These are phyloP conservation scores for Masticophis lateralis DNA, from an alignment of 2,797 vertebrate genomes.

Conservation along the genomic window DNA sequence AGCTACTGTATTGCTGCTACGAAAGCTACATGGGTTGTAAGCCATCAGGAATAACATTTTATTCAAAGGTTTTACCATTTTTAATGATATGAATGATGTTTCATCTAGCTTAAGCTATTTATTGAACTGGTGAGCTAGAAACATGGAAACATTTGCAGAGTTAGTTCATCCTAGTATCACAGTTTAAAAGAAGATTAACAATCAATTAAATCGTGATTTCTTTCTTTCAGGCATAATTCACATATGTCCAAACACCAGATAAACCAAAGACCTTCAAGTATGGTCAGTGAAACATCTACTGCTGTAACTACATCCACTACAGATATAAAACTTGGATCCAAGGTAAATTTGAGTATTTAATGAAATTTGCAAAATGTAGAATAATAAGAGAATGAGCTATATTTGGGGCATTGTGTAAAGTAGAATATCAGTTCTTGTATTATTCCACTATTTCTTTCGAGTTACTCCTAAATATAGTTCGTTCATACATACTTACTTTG, in stretches of 20 bases:
- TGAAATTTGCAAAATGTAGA: background rate
- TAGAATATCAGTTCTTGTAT: background rate
- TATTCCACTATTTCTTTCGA: background rate
- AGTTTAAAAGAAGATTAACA: background rate
- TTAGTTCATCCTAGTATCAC: background rate
- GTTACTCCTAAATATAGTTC: background rate
- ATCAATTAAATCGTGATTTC: slow-evolving; percentile 26
- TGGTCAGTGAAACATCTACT: slow-evolving; percentile 89
- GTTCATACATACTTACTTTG: background rate
- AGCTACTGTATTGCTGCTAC: background rate
- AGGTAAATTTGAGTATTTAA: slow-evolving; percentile 75
- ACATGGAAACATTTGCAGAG: background rate
- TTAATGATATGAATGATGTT: background rate
- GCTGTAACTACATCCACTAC: slow-evolving; percentile 80
- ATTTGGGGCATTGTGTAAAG: background rate
- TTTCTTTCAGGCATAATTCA: slow-evolving; percentile 77
- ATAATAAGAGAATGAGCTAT: background rate
- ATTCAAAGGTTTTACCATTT: background rate
- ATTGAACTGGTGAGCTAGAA: background rate
- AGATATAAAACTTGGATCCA: slow-evolving; percentile 79
- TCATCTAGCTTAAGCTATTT: background rate
- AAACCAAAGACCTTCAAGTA: slow-evolving; percentile 88
- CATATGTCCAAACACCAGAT: slow-evolving; percentile 86
- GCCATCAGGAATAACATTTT: background rate
- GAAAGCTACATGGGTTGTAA: background rate